Base-by-base conservation (phyloP, 2,888 invertebrate genomes). In the Tenthredo livida region DNA sequence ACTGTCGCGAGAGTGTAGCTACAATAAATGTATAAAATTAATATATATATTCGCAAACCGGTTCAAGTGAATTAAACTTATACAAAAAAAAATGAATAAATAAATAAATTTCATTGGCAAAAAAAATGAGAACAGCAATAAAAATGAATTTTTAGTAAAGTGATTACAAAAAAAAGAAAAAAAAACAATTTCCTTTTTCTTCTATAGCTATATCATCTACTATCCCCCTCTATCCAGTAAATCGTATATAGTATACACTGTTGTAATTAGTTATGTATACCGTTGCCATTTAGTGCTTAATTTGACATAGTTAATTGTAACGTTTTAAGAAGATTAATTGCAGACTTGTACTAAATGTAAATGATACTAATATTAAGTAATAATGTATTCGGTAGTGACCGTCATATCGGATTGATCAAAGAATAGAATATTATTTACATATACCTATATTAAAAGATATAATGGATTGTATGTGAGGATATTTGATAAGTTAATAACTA, bases 401-500 rank as follows among this genome's bases (percentile, higher is more conserved):
- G 40, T 47, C 12, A 47, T 61, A 54, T 61, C 58, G 58, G 40
- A 80, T 40, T 29, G 61, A 80, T 50, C 40, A 61, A 61, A 29
- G 61, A 21, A 80, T 58, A 80, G 61, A 80, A 47, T 61, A 80
- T 80, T 43, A 61, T 80, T 65, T 40, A 80, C 47, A 61, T 40
- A 65, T 37, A 33, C 2, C 1, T 33, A 37, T 29, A 61, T 80
- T 47, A 58, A 61, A 67, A 70, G 40, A 40, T n/a, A 50, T 73
- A 73, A 43, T 47, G 67, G 37, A 43, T 47, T 50, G 67, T 67
- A 83, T 83, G 65, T 37, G 50, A 83, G 83, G 67, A 83, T 89
- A 90, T 87, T 86, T 88, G 87, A 87, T 87, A 85, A 88, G 87
- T 85, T 86, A 67, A 88, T 88, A 87, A 88, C 88, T 54, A 54